phyloP scores from a whole-genome alignment of 2,113 vertebrate species.

The Neolamprologus falcicula region DNA sequence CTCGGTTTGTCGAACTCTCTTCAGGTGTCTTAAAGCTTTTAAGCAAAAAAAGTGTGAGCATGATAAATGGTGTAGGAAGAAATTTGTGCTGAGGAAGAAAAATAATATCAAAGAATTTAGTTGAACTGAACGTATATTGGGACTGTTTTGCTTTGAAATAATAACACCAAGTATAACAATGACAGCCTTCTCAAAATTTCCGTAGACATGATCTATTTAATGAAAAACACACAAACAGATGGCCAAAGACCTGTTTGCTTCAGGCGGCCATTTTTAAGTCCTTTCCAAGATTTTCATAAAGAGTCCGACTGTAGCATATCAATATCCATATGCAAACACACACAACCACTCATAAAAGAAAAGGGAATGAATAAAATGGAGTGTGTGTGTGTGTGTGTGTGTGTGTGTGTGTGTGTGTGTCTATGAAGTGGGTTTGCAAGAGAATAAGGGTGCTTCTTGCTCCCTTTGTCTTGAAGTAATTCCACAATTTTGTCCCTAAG shows the following conservation, averaged over 20 bases:
- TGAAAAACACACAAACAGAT: not conserved
- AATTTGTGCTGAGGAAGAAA: not conserved
- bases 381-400: not conserved
- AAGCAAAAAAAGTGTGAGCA: rapidly evolving
- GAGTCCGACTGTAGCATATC: not conserved
- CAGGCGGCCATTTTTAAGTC: not conserved
- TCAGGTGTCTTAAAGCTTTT: not conserved
- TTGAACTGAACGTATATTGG: not conserved
- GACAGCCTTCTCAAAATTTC: not conserved
- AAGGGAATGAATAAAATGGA: not conserved
- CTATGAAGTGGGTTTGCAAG: not conserved
- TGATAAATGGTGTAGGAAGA: not conserved
- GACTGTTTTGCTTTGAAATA: not conserved
- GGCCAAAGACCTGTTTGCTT: not conserved
- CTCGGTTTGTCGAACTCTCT: not conserved
- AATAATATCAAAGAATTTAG: not conserved
- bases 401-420: not conserved
- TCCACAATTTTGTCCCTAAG: slow-evolving; percentile 61
- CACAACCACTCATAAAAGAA: not conserved
- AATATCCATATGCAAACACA: not conserved
- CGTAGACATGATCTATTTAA: not conserved
- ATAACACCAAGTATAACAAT: not conserved
- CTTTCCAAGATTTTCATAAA: not conserved
- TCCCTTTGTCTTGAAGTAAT: slow-evolving; percentile 70
- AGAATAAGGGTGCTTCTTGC: not conserved